Conservation (phyloP, 2,888 invertebrate species). For the Conchocele bisecta region DNA sequence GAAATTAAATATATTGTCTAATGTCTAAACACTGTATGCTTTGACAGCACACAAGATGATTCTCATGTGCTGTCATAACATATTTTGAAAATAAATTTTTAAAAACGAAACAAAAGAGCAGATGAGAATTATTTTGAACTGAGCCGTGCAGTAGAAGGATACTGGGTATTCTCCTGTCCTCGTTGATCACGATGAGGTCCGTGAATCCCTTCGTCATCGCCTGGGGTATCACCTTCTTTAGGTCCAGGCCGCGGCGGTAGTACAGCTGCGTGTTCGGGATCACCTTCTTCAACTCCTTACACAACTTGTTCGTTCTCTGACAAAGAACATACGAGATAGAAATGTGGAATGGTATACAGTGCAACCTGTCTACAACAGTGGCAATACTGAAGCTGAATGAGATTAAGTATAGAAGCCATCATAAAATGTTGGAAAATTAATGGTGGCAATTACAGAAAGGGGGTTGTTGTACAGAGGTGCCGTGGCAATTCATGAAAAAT, state of each 20-base stretch:
- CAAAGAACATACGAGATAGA: not conserved
- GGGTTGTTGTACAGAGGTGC: too few species aligned
- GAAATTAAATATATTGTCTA: not conserved
- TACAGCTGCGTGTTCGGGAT: slow-evolving; percentile 96
- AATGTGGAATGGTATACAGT: not conserved
- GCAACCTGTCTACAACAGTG: not conserved
- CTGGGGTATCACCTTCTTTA: slow-evolving; percentile 96
- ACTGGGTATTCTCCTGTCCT: slow-evolving; percentile 94
- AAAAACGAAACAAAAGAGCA: not conserved
- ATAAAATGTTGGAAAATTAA: too few species aligned
- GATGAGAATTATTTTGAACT: not conserved
- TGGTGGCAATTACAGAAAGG: too few species aligned
- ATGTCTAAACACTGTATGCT: not conserved
- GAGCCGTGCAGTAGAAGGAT: too few species aligned
- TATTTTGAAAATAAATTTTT: not conserved
- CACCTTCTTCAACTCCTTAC: slow-evolving; percentile 93
- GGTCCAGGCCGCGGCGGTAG: slow-evolving; percentile 93
- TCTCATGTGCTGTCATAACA: too few species aligned
- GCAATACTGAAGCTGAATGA: too few species aligned
- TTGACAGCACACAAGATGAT: too few species aligned
- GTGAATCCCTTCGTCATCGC: slow-evolving; percentile 87
- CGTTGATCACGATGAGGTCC: slow-evolving; percentile 87
- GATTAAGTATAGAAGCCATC: too few species aligned
- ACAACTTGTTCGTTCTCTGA: slow-evolving; percentile 94
- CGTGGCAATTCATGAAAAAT: too few species aligned